Conservation (phyloP, 2,888 invertebrate genomes). For the Pyralis farinalis region DNA sequence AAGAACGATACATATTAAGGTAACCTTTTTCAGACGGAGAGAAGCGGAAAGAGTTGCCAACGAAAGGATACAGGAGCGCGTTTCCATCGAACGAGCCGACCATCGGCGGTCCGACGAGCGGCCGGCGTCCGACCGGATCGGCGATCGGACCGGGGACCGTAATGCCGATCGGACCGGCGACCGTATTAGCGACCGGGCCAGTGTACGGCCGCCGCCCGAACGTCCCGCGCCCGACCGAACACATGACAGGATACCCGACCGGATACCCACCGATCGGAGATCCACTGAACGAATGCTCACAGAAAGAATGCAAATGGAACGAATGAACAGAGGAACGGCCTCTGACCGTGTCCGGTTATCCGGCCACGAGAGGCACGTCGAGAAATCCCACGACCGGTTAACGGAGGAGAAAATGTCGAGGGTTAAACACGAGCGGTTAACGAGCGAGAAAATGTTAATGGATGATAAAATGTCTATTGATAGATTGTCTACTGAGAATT, state of each 20-base stretch:
- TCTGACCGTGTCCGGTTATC: conserved; percentile 17
- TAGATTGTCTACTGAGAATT: conserved; percentile 18
- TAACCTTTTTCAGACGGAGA: conserved; percentile 27
- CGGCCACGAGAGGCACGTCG: conserved; percentile 21
- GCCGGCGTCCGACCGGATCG: conserved; percentile 30
- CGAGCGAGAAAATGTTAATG: conserved; percentile 25
- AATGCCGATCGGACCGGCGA: not conserved
- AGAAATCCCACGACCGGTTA: conserved; percentile 8
- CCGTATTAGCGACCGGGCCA: not conserved
- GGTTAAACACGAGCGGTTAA: conserved; percentile 21
- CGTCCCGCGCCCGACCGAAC: conserved; percentile 17
- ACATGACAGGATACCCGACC: conserved; percentile 20
- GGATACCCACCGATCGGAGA: conserved; percentile 33
- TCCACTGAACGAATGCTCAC: conserved; percentile 25
- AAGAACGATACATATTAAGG: too few species aligned
- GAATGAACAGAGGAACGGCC: conserved; percentile 7
- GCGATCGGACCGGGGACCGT: conserved; percentile 12
- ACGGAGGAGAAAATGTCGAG: conserved; percentile 34
- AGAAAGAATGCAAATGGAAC: conserved; percentile 21
- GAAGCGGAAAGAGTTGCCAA: conserved; percentile 35
- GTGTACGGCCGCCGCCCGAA: conserved; percentile 16
- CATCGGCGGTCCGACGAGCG: conserved; percentile 43
- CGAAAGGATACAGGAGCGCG: conserved; percentile 40
- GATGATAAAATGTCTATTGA: conserved; percentile 37
- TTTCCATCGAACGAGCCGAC: conserved; percentile 37